Evolutionary conservation across 2,797 vertebrate genomes (phyloP).

Genomic region (Tachyglossus aculeatus): DNA sequence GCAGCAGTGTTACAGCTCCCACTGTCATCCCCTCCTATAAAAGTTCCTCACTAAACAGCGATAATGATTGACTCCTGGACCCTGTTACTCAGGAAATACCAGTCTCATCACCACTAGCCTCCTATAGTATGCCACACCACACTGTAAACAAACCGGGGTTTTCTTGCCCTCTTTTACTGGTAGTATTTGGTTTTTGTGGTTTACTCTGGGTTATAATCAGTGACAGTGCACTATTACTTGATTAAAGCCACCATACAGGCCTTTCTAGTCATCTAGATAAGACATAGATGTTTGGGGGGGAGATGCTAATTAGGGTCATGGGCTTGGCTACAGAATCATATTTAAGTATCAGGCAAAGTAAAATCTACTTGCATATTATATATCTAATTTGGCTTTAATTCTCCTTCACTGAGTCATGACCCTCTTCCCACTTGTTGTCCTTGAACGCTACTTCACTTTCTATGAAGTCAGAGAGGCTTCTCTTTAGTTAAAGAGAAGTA

Average conservation of each 20-base stretch:
- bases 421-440: too few relatives aligned
- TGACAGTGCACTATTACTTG: not conserved
- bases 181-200: slow-evolving; percentile 33
- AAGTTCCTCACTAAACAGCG: too few relatives aligned
- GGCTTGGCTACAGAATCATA: not conserved
- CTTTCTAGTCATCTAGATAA: slow-evolving; percentile 15
- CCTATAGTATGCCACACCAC: slow-evolving; percentile 44
- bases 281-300: slow-evolving; percentile 18
- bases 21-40: too few relatives aligned
- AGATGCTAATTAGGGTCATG: slow-evolving; percentile 20
- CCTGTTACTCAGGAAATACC: too few relatives aligned
- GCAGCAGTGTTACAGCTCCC: too few relatives aligned
- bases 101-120: slow-evolving; percentile 30
- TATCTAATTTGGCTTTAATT: too few relatives aligned
- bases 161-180: not conserved
- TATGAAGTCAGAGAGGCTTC: too few relatives aligned
- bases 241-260: not conserved
- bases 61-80: too few relatives aligned
- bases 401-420: too few relatives aligned
- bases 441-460: too few relatives aligned
- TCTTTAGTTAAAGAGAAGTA: too few relatives aligned
- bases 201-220: not conserved
- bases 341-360: not conserved
- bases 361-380: not conserved
- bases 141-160: slow-evolving; percentile 27